Conservation (phyloP, 2,888 invertebrate genomes). For the Artemia sp. region DNA sequence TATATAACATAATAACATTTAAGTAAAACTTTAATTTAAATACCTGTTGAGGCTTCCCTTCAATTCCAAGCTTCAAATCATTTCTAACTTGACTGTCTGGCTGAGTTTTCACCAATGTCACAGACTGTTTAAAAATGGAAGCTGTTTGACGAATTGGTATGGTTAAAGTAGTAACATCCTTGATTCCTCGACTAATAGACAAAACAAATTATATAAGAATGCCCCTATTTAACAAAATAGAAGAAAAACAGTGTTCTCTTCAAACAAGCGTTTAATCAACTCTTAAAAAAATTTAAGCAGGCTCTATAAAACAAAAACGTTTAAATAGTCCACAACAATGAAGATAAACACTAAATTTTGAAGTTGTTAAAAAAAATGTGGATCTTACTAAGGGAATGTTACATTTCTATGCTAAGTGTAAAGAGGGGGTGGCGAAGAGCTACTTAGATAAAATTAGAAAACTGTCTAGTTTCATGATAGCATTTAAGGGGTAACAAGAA, state of each 20-base stretch:
- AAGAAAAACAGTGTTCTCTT: constrained; percentile 9
- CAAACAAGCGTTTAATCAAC: not conserved
- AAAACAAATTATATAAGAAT: too few relatives aligned
- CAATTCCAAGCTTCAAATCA: constrained; percentile 76
- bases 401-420: too few relatives aligned
- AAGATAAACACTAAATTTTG: too few relatives aligned
- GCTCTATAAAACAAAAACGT: too few relatives aligned
- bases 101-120: constrained; percentile 77
- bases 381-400: too few relatives aligned
- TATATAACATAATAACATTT: not conserved
- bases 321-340: too few relatives aligned
- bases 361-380: too few relatives aligned
- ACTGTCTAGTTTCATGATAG: too few relatives aligned
- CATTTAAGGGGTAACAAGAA: too few relatives aligned
- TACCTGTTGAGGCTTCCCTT: constrained; percentile 78
- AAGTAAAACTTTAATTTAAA: constrained; percentile 21
- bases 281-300: not conserved
- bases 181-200: constrained; percentile 47
- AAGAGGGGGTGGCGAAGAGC: too few relatives aligned
- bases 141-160: constrained; percentile 94
- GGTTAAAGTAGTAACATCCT: constrained; percentile 73
- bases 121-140: constrained; percentile 96
- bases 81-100: constrained; percentile 68
- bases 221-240: constrained; percentile 19
- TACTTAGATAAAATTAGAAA: too few relatives aligned